Percentiles rank a stretch among this genome's conserved stretches.
phyloP scores from a whole-genome alignment of 2,113 vertebrate genomes.

The Cyphomyrus discorhynchus region DNA sequence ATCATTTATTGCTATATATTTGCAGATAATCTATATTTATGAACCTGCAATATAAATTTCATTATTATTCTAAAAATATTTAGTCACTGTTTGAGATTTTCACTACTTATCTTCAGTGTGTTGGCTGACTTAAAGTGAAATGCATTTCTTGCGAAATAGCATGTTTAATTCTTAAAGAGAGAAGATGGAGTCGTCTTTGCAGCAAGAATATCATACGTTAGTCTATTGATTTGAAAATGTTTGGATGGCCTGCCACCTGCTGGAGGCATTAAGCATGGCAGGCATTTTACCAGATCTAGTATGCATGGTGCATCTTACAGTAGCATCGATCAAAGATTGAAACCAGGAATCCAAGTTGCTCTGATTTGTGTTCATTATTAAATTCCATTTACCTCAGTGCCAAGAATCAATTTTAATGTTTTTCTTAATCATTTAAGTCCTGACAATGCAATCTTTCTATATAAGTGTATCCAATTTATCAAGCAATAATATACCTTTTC shows the following conservation, averaged over 20 bases:
- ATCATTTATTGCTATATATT: neutral
- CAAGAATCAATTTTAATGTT: neutral
- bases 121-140: neutral
- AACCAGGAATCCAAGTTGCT: neutral
- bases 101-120: neutral
- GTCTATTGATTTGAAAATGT: neutral
- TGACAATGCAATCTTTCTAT: neutral
- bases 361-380: slow-evolving; percentile 1
- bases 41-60: neutral
- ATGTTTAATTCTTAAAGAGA: neutral
- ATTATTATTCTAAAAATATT: neutral
- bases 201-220: neutral
- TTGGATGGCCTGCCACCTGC: slow-evolving; percentile 11
- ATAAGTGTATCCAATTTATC: neutral
- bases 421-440: neutral
- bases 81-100: neutral
- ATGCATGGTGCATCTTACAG: neutral
- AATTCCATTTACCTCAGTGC: neutral
- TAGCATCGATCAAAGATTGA: neutral
- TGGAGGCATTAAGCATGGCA: neutral
- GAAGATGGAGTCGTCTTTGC: neutral
- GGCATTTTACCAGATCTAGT: neutral
- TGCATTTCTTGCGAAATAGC: neutral
- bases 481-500: neutral
- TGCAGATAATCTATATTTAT: neutral